Evolutionary conservation across 2,888 invertebrate species (phyloP).

Genomic region (Monoplex corrugatus): DNA sequence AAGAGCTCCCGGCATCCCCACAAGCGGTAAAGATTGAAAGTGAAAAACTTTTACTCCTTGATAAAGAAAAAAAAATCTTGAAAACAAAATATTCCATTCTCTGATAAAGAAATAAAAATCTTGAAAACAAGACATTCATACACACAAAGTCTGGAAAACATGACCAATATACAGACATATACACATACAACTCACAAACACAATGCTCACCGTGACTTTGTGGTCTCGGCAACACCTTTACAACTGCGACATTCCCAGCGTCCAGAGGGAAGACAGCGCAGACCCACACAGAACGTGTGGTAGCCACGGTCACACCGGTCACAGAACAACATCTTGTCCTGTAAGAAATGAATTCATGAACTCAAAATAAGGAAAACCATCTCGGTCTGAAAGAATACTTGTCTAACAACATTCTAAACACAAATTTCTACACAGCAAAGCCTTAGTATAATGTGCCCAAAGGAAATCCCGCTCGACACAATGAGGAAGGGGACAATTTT

Average conservation of each 20-base stretch:
- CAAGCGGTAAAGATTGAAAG: neutral
- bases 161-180: neutral
- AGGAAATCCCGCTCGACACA: no score
- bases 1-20: neutral
- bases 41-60: neutral
- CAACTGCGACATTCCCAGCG: constrained; percentile 90
- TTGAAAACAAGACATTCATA: neutral
- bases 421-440: no score
- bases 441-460: no score
- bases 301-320: constrained; percentile 96
- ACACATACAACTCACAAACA: neutral
- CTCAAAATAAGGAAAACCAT: no score
- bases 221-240: constrained; percentile 62
- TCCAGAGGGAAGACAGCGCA: constrained; percentile 89
- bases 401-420: no score
- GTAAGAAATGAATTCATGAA: no score
- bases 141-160: neutral
- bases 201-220: constrained; percentile 32
- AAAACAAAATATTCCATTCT: neutral
- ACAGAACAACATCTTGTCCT: constrained; percentile 95
- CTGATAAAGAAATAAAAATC: neutral
- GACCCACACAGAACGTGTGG: constrained; percentile 94
- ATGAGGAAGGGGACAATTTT: no score
- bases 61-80: neutral
- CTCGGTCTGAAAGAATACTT: no score